Conservation (phyloP, 1,140 invertebrate species). For the Trichonephila clavata region DNA sequence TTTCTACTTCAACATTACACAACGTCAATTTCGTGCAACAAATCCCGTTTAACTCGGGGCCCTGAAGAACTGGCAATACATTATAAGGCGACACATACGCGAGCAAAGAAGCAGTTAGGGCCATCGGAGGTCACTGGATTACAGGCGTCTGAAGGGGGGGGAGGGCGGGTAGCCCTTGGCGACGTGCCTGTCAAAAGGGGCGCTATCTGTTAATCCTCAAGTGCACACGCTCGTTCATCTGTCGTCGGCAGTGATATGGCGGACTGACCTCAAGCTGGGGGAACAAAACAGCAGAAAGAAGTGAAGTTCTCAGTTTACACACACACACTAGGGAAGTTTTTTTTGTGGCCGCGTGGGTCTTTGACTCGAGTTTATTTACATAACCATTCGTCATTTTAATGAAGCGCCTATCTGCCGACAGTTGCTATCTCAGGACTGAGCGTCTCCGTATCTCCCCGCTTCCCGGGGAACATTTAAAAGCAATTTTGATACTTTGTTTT, state of each 20-base stretch:
- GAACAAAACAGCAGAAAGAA: not conserved
- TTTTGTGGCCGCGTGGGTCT: constrained; percentile 24
- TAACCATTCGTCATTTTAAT: constrained; percentile 37
- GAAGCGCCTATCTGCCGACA: constrained; percentile 29
- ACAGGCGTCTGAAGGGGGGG: no score
- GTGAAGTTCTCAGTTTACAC: not conserved
- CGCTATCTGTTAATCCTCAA: constrained; percentile 38
- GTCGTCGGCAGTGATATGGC: constrained; percentile 14
- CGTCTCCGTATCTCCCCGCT: constrained; percentile 1
- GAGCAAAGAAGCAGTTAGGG: not conserved
- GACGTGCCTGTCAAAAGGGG: constrained; percentile 9
- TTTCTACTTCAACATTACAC: not conserved
- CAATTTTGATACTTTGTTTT: not conserved
- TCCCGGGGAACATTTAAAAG: not conserved
- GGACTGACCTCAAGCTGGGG: not conserved
- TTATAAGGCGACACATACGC: not conserved
- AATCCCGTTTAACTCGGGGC: no score
- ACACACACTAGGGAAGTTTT: not conserved
- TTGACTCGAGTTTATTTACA: constrained; percentile 20
- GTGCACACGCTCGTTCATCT: constrained; percentile 25
- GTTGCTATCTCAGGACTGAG: constrained; percentile 16
- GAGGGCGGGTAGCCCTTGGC: not conserved
- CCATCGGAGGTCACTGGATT: not conserved
- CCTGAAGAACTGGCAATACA: no score
- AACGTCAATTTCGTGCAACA: not conserved